A percentile compares a stretch with the other conserved stretches of the same genome.
Conservation (phyloP, 2,797 vertebrate species). For the Catharus ustulatus region DNA sequence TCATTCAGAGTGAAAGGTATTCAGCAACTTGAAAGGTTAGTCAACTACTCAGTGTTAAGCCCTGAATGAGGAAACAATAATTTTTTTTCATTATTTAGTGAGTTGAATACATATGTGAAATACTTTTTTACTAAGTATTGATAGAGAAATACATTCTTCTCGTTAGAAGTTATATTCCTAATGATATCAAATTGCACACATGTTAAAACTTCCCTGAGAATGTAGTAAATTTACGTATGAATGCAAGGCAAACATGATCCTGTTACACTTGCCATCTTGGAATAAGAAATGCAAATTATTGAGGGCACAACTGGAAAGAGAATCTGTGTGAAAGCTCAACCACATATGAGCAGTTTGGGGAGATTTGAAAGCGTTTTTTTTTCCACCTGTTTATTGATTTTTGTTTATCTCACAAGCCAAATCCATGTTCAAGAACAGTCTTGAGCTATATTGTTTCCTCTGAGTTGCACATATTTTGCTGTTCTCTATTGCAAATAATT, state of each 20-base stretch:
- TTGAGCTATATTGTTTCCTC: not conserved
- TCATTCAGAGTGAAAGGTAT: not conserved
- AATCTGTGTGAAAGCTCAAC: not conserved
- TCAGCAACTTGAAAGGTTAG: not conserved
- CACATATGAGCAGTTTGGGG: not conserved
- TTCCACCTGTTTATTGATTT: not conserved
- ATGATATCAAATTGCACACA: not conserved
- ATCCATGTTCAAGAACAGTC: not conserved
- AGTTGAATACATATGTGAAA: not conserved
- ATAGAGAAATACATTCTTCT: not conserved
- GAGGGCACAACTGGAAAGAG: not conserved
- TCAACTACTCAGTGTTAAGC: not conserved
- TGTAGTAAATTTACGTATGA: not conserved
- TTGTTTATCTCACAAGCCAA: not conserved
- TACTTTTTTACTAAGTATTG: not conserved
- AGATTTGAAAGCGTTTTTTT: not conserved
- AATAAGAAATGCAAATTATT: not conserved
- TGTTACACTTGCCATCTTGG: not conserved
- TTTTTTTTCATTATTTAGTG: not conserved
- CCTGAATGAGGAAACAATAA: not conserved
- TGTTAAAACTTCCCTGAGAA: not conserved
- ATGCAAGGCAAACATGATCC: not conserved
- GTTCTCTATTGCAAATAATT: not conserved
- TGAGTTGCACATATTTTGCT: not conserved
- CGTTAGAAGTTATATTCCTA: not conserved